These are phyloP conservation scores for Ornithoptera alexandrae DNA, from an alignment of 2,888 invertebrate genomes.

Conservation along the genomic window DNA sequence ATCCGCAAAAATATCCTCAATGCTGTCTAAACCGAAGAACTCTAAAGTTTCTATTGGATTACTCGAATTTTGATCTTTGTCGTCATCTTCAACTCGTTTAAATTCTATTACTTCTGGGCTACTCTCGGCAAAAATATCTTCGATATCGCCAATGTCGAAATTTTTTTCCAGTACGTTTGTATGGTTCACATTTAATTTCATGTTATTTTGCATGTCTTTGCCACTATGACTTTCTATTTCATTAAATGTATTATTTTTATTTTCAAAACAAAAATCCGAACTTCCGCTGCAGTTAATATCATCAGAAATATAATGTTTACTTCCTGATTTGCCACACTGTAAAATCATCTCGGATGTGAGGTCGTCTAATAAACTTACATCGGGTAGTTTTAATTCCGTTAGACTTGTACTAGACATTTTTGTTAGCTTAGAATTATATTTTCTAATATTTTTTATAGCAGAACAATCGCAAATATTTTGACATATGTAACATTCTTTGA, in stretches of 20 bases:
- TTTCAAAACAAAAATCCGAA: constrained; percentile 26
- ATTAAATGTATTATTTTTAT: constrained; percentile 44
- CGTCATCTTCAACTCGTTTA: constrained; percentile 30
- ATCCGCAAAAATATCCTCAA: constrained; percentile 73
- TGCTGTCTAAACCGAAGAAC: constrained; percentile 69
- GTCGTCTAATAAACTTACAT: constrained; percentile 58
- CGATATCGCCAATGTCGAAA: constrained; percentile 67
- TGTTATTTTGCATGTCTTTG: constrained; percentile 30
- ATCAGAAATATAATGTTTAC: constrained; percentile 28
- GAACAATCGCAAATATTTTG: constrained; percentile 65
- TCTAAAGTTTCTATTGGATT: constrained; percentile 50
- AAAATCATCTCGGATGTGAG: constrained; percentile 49
- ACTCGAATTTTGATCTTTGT: constrained; percentile 36
- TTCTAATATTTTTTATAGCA: constrained; percentile 44
- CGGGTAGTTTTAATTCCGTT: constrained; percentile 51
- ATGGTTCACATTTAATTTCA: constrained; percentile 29
- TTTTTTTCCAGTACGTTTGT: constrained; percentile 44
- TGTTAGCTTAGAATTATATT: constrained; percentile 21
- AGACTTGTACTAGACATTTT: constrained; percentile 40
- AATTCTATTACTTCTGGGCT: constrained; percentile 45
- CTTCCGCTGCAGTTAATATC: constrained; percentile 15
- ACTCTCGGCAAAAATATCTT: constrained; percentile 62
- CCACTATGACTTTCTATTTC: constrained; percentile 44
- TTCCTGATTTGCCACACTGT: constrained; percentile 41
- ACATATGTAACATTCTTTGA: constrained; percentile 66